A percentile compares a stretch with the other conserved stretches of the same genome.
These are phyloP conservation scores for Adelphocoris suturalis DNA, from an alignment of 2,888 invertebrate species.

Conservation along the genomic window DNA sequence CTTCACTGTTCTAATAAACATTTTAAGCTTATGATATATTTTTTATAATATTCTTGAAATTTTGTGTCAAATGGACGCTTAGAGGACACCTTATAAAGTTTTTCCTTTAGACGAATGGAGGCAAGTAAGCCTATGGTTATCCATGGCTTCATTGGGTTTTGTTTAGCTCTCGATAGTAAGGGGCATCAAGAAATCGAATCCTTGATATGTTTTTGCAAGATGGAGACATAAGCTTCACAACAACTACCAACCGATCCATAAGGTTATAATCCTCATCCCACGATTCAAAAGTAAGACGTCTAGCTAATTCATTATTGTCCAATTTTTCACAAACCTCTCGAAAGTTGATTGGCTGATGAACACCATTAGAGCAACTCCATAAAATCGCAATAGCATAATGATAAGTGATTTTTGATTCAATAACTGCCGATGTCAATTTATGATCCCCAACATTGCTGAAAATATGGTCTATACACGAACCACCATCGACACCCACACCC, in stretches of 20 bases:
- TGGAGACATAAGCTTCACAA: neutral
- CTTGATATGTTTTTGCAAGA: neutral
- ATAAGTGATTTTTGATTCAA: conserved; percentile 18
- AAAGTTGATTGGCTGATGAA: neutral
- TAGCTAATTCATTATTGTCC: neutral
- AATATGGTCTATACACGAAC: conserved; percentile 19
- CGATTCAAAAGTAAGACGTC: neutral
- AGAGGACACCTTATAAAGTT: conserved; percentile 22
- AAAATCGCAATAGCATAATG: neutral
- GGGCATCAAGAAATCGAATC: neutral
- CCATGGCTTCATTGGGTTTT: neutral
- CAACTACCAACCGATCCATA: neutral
- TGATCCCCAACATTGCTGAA: conserved; percentile 15
- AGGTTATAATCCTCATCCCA: conserved; percentile 2
- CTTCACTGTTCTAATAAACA: neutral
- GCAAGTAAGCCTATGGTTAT: neutral
- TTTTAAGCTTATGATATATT: neutral
- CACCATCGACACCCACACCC: conserved; percentile 6
- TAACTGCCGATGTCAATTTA: neutral
- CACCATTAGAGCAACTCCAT: neutral
- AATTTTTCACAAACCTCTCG: neutral
- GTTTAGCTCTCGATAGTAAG: neutral
- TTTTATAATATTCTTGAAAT: neutral
- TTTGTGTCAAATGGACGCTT: conserved; percentile 3
- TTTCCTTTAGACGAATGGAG: conserved; percentile 25